Percentiles rank a stretch among this genome's conserved stretches.
Evolutionary conservation across 1,140 invertebrate species (phyloP).

Genomic region (Drosophila oshimai): DNA sequence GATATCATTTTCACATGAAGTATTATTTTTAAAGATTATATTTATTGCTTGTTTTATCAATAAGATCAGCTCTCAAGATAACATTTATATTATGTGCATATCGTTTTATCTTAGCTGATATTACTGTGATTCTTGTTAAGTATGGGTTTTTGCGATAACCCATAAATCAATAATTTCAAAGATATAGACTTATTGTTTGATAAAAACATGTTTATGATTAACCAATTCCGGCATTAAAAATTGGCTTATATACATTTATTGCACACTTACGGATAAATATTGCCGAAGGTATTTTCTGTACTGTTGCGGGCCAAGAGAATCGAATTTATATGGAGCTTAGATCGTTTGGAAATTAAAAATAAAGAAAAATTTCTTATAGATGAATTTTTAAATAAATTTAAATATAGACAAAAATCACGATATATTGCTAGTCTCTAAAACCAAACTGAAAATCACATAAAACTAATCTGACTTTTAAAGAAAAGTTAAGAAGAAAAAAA

Average conservation of each 20-base stretch:
- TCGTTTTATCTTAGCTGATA: no score
- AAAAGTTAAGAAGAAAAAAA: no score
- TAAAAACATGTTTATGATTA: background rate
- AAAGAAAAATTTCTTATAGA: no score
- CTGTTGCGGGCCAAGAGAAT: background rate
- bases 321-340: background rate
- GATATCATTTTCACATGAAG: no score
- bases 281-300: background rate
- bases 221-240: constrained; percentile 5
- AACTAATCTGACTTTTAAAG: no score
- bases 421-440: no score
- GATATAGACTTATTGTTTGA: constrained; percentile 5
- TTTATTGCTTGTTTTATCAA: background rate
- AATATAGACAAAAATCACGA: no score
- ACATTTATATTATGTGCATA: no score
- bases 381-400: no score
- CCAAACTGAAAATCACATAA: no score
- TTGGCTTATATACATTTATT: background rate
- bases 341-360: background rate
- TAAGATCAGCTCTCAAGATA: no score
- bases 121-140: background rate
- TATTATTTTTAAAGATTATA: no score
- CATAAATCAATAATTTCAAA: background rate
- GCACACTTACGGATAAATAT: background rate
- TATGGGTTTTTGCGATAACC: background rate